These are phyloP conservation scores for Parnassius mnemosyne DNA, from an alignment of 2,888 invertebrate genomes.

Conservation along the genomic window DNA sequence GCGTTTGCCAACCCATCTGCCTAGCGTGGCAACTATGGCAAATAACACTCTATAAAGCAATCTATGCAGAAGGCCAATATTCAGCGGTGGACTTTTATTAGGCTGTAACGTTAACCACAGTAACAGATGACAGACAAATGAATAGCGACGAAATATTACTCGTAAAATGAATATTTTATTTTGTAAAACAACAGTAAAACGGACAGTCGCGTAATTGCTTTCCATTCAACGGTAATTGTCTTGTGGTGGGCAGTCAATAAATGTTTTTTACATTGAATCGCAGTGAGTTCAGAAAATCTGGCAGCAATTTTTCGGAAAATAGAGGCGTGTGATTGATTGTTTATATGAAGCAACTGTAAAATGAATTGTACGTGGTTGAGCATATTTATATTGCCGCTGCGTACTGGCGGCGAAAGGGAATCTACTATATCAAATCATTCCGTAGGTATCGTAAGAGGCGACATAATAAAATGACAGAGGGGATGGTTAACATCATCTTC, in stretches of 20 bases:
- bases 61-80: too few relatives aligned
- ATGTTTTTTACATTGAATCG: slow-evolving; percentile 46
- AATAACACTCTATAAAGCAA: neutral
- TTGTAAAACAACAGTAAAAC: slow-evolving; percentile 6
- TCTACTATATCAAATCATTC: too few relatives aligned
- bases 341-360: too few relatives aligned
- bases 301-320: neutral
- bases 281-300: slow-evolving; percentile 6
- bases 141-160: slow-evolving; percentile 1
- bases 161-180: slow-evolving; percentile 7
- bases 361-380: too few relatives aligned
- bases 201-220: slow-evolving; percentile 67
- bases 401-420: too few relatives aligned
- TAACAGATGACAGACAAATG: neutral
- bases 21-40: neutral
- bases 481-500: too few relatives aligned
- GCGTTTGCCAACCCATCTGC: too few relatives aligned
- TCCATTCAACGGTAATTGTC: slow-evolving; percentile 70
- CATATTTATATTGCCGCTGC: too few relatives aligned
- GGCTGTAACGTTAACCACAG: too few relatives aligned
- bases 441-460: too few relatives aligned
- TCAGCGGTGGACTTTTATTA: too few relatives aligned
- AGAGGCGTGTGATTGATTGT: neutral
- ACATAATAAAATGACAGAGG: too few relatives aligned
- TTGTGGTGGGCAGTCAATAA: slow-evolving; percentile 61